Evolutionary conservation across 2,113 vertebrate genomes (phyloP).

Genomic region (Polyodon spathula): DNA sequence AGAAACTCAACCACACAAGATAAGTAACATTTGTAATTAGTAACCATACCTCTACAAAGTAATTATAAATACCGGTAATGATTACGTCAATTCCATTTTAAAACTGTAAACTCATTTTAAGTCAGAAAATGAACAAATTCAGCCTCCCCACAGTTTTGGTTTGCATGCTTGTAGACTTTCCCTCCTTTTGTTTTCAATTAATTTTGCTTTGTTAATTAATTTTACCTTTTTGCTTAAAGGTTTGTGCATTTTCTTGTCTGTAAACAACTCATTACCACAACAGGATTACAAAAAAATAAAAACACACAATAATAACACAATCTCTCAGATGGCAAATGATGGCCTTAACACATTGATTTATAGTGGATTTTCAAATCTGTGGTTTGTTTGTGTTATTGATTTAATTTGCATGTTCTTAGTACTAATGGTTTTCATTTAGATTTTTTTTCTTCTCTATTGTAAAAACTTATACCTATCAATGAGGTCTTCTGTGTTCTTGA

Average conservation of each 20-base stretch:
- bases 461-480: constrained; percentile 66
- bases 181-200: neutral
- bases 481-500: constrained; percentile 67
- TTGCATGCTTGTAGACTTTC: neutral
- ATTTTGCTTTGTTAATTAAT: neutral
- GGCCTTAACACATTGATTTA: no score
- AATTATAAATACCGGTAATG: no score
- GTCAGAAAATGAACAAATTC: neutral
- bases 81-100: no score
- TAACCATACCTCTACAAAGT: no score
- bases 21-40: no score
- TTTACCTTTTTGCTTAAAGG: neutral
- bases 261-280: no score
- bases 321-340: no score
- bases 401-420: constrained; percentile 56
- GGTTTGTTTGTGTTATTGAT: neutral
- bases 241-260: no score
- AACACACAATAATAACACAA: no score
- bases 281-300: no score
- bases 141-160: constrained; percentile 2
- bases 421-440: constrained; percentile 31
- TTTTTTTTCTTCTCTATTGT: constrained; percentile 54
- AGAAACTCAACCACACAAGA: no score
- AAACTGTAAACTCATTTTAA: no score
- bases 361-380: neutral